Evolutionary conservation across 2,888 invertebrate species (phyloP).

Genomic region (Ectropis crepuscularia): DNA sequence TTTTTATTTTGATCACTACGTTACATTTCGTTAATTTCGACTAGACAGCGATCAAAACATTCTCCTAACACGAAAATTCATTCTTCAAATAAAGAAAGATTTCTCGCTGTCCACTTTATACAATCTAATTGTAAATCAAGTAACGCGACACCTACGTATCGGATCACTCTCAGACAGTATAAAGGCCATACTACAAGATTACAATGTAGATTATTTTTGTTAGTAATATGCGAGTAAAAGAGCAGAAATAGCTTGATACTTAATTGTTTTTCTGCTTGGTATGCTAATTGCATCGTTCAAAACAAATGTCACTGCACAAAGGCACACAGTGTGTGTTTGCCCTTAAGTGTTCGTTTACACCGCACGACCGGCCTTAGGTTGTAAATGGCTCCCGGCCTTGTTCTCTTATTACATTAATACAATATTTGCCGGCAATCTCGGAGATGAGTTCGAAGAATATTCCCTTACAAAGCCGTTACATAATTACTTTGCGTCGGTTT

Average conservation of each 20-base stretch:
- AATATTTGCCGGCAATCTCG: slow-evolving; percentile 16
- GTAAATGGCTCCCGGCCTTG: slow-evolving; percentile 9
- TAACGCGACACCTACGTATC: slow-evolving; percentile 15
- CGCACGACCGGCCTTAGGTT: slow-evolving; percentile 1
- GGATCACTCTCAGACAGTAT: neutral
- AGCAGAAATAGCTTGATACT: too few species aligned
- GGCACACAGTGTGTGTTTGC: too few species aligned
- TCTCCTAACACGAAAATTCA: too few species aligned
- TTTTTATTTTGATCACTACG: too few species aligned
- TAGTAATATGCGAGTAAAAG: too few species aligned
- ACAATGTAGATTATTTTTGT: too few species aligned
- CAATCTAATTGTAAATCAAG: slow-evolving; percentile 13
- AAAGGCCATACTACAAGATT: too few species aligned
- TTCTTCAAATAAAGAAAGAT: neutral
- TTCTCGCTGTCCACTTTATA: neutral
- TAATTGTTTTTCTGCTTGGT: too few species aligned
- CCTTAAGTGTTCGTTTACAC: slow-evolving; percentile 5
- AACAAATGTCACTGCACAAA: too few species aligned
- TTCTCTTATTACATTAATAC: slow-evolving; percentile 7
- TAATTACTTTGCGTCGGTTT: slow-evolving; percentile 6
- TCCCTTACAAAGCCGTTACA: slow-evolving; percentile 8
- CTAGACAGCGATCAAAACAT: too few species aligned
- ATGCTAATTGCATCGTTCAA: too few species aligned
- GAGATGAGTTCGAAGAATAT: slow-evolving; percentile 7
- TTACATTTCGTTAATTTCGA: too few species aligned